Conservation (phyloP, 2,113 vertebrate species). For the Petaurus breviceps region DNA sequence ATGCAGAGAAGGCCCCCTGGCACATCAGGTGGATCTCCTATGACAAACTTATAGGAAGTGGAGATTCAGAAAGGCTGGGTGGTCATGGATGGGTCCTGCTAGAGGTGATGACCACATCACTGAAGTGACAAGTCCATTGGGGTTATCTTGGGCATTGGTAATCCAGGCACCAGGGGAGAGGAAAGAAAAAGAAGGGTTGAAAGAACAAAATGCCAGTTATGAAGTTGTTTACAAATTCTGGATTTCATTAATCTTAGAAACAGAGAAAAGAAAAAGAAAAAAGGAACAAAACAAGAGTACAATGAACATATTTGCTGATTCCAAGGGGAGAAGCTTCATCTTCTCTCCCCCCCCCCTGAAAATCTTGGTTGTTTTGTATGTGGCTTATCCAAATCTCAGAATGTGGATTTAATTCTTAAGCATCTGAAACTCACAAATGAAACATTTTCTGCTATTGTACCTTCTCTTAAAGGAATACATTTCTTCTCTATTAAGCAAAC, state of each 20-base stretch:
- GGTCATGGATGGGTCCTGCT: neutral
- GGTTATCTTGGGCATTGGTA: too few species aligned
- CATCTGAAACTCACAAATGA: neutral
- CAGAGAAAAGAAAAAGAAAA: too few species aligned
- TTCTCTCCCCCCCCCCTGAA: constrained; percentile 14
- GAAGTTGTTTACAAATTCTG: neutral
- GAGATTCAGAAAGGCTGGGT: neutral
- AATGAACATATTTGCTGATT: neutral
- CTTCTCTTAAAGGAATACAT: neutral
- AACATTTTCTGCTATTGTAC: neutral
- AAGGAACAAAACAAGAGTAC: neutral
- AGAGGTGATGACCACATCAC: neutral
- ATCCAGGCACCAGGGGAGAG: too few species aligned
- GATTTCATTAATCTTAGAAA: neutral
- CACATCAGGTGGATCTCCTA: neutral
- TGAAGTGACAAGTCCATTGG: too few species aligned
- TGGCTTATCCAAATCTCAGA: constrained; percentile 6
- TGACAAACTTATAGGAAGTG: neutral
- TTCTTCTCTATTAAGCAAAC: neutral
- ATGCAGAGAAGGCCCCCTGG: neutral
- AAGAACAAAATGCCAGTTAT: neutral
- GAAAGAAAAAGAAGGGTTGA: too few species aligned
- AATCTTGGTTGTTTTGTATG: constrained; percentile 12
- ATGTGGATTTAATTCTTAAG: neutral
- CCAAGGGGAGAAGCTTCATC: neutral